Evolutionary conservation across 2,888 invertebrate genomes (phyloP).

Genomic region (Cosmopolites sordidus): DNA sequence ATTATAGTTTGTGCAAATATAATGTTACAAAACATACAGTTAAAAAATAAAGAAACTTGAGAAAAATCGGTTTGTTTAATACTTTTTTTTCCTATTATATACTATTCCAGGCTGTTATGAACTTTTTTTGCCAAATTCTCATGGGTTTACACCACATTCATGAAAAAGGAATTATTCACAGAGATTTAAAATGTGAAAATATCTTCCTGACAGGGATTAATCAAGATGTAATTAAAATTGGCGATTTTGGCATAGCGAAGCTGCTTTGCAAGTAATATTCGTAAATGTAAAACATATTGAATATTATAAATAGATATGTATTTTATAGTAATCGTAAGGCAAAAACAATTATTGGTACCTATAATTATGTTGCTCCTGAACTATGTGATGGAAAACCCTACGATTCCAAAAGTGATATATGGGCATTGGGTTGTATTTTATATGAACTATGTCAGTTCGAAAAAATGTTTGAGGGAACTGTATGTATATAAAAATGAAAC

Average conservation of each 20-base stretch:
- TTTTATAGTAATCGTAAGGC: constrained; percentile 56
- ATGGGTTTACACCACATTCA: constrained; percentile 79
- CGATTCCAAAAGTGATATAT: constrained; percentile 77
- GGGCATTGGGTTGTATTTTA: constrained; percentile 81
- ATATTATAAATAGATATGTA: constrained; percentile 1
- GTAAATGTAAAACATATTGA: constrained; percentile 1
- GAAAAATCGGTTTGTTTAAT: no score
- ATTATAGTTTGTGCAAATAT: no score
- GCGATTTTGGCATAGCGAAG: constrained; percentile 83
- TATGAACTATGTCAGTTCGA: constrained; percentile 76
- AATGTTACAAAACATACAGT: no score
- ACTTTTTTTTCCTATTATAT: constrained; percentile 8
- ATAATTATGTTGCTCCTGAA: constrained; percentile 82
- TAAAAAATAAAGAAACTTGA: no score
- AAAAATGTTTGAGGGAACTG: constrained; percentile 69
- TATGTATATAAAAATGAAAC: constrained; percentile 41
- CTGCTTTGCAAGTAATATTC: constrained; percentile 56
- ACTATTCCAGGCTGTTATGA: constrained; percentile 60
- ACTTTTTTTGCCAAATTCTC: constrained; percentile 68
- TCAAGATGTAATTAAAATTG: constrained; percentile 69
- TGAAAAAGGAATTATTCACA: constrained; percentile 69
- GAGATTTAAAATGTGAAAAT: constrained; percentile 83
- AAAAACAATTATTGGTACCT: constrained; percentile 69
- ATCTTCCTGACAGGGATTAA: constrained; percentile 69
- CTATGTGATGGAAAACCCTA: constrained; percentile 72